Conservation (phyloP, 2,113 vertebrate genomes). For the Tyto alba region DNA sequence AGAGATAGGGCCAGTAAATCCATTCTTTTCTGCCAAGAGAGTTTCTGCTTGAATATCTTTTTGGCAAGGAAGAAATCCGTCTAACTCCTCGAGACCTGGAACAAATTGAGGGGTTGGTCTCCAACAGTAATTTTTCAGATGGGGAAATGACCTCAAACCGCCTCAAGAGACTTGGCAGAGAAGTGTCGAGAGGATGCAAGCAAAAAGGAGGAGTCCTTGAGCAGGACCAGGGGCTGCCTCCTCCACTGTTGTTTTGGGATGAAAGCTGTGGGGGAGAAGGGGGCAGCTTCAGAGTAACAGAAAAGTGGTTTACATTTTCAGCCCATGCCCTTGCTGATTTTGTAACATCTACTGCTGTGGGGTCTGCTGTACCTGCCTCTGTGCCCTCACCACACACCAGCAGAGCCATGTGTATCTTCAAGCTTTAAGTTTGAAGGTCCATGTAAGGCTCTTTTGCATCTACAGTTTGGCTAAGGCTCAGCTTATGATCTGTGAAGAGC, state of each 20-base stretch:
- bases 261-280: background rate
- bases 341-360: background rate
- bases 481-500: background rate
- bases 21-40: background rate
- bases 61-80: background rate
- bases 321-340: background rate
- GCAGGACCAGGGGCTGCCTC: background rate
- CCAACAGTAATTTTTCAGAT: background rate
- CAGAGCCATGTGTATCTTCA: accelerated
- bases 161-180: background rate
- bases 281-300: background rate
- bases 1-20: background rate
- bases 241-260: background rate
- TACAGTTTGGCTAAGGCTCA: background rate
- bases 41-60: background rate
- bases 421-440: background rate
- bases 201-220: background rate
- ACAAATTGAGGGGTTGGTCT: background rate
- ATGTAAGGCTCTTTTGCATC: background rate
- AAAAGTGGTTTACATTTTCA: background rate
- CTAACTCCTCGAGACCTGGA: background rate
- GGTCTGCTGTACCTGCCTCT: background rate
- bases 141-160: background rate
- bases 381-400: background rate
- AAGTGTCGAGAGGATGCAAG: background rate